These are phyloP conservation scores for Ashinkailepas kermadecensis DNA, from an alignment of 2,888 invertebrate genomes.

Conservation along the genomic window DNA sequence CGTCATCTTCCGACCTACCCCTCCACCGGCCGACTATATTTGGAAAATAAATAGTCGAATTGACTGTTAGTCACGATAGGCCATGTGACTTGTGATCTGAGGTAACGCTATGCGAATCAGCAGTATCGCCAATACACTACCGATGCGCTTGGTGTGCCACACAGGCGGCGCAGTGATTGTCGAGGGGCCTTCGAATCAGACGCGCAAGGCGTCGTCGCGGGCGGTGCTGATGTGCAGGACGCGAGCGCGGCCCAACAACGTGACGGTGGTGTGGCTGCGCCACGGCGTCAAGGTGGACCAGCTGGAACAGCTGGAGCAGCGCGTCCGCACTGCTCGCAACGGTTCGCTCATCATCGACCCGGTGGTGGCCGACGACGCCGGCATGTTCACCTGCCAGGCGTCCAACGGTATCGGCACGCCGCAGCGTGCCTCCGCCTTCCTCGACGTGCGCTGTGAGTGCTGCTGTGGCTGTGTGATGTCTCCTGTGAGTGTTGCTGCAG, in stretches of 20 bases:
- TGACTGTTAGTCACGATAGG: too few species aligned
- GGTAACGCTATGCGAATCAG: too few species aligned
- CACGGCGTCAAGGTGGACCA: constrained; percentile 59
- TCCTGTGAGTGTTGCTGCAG: too few species aligned
- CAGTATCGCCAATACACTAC: too few species aligned
- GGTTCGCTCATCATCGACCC: constrained; percentile 89
- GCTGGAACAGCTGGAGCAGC: constrained; percentile 64
- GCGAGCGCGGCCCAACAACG: constrained; percentile 89
- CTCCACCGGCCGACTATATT: too few species aligned
- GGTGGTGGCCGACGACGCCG: constrained; percentile 87
- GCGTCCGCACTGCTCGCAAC: constrained; percentile 74
- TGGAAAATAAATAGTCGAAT: too few species aligned
- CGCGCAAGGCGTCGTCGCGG: constrained; percentile 87
- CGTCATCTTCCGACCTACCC: too few species aligned
- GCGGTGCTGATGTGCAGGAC: constrained; percentile 92
- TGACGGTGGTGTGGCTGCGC: constrained; percentile 88
- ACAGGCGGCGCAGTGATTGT: constrained; percentile 91
- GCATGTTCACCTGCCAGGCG: constrained; percentile 91
- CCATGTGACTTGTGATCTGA: too few species aligned
- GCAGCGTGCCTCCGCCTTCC: constrained; percentile 88
- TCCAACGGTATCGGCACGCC: constrained; percentile 95
- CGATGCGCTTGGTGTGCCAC: too few species aligned
- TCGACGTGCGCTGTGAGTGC: constrained; percentile 83
- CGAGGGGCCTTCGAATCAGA: constrained; percentile 89
- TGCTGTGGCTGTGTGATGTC: constrained; percentile 44